Evolutionary conservation across 1,140 invertebrate species (phyloP).

Genomic region (Leptopilina boulardi): DNA sequence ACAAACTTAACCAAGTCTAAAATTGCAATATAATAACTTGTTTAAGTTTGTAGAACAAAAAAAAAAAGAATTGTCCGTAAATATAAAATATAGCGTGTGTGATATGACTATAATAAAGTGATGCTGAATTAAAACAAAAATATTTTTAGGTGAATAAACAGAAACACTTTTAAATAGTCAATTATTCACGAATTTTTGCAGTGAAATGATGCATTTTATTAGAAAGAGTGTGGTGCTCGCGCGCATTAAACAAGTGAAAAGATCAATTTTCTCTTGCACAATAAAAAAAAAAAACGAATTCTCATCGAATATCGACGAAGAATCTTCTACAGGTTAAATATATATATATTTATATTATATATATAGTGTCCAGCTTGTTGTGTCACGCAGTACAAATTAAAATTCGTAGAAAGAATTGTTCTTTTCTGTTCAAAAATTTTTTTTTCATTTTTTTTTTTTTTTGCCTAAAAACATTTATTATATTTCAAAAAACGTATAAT

Average conservation of each 20-base stretch:
- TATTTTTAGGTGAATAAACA: not conserved
- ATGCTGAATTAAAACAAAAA: not conserved
- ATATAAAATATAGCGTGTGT: slow-evolving; percentile 7
- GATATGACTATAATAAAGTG: not conserved
- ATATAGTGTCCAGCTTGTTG: slow-evolving; percentile 13
- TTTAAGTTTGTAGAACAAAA: slow-evolving; percentile 30
- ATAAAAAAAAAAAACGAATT: not conserved
- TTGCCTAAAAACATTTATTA: slow-evolving; percentile 34
- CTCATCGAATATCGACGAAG: slow-evolving; percentile 14
- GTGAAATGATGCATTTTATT: slow-evolving; percentile 33
- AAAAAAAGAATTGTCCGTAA: not conserved
- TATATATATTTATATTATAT: no score
- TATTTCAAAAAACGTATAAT: slow-evolving; percentile 31
- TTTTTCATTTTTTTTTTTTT: not conserved
- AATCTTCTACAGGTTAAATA: slow-evolving; percentile 2
- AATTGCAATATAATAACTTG: slow-evolving; percentile 11
- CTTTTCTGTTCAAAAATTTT: no score
- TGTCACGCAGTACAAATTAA: slow-evolving; percentile 32
- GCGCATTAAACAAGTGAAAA: slow-evolving; percentile 31
- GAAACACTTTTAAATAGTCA: slow-evolving; percentile 10
- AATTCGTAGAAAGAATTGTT: slow-evolving; percentile 35
- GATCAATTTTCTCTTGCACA: slow-evolving; percentile 14
- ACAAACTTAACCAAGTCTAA: not conserved
- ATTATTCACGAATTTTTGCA: slow-evolving; percentile 26
- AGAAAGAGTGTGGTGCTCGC: slow-evolving; percentile 24